Conservation (phyloP, 2,797 vertebrate genomes). For the Syndactyla subalaris region DNA sequence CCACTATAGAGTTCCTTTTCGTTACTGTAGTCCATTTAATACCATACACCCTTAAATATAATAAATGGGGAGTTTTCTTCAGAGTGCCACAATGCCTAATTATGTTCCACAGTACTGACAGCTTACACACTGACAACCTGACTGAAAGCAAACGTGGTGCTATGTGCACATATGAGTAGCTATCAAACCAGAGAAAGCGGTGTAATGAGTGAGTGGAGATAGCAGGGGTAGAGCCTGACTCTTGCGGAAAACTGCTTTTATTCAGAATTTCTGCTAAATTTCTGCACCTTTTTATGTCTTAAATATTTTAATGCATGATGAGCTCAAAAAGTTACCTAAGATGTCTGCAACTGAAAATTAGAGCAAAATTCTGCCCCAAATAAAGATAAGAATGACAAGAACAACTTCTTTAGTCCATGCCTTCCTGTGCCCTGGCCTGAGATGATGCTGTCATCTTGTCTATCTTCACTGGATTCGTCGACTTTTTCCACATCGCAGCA, state of each 20-base stretch:
- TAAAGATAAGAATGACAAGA: conserved; percentile 68
- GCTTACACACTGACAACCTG: conserved; percentile 8
- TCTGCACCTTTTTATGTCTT: not conserved
- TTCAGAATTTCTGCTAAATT: conserved; percentile 17
- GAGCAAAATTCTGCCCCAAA: conserved; percentile 69
- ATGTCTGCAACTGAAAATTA: conserved; percentile 55
- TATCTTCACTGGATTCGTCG: conserved; percentile 77
- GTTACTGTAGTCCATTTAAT: not conserved
- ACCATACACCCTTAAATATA: not conserved
- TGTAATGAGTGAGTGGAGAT: conserved; percentile 31
- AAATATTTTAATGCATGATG: conserved; percentile 41
- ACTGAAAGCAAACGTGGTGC: conserved; percentile 35
- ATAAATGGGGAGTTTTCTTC: not conserved
- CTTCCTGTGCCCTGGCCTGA: conserved; percentile 76
- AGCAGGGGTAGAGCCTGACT: conserved; percentile 26
- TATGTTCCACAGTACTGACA: not conserved
- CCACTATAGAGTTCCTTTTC: not conserved
- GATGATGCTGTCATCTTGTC: conserved; percentile 70
- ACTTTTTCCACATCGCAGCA: conserved; percentile 77
- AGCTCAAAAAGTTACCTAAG: conserved; percentile 59
- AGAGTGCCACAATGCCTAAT: not conserved
- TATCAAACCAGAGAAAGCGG: conserved; percentile 33
- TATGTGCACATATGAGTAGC: not conserved
- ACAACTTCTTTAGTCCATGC: conserved; percentile 70
- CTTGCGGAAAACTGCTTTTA: conserved; percentile 30